Conservation (phyloP, 2,888 invertebrate species). For the Mesodorylaimus sp. region DNA sequence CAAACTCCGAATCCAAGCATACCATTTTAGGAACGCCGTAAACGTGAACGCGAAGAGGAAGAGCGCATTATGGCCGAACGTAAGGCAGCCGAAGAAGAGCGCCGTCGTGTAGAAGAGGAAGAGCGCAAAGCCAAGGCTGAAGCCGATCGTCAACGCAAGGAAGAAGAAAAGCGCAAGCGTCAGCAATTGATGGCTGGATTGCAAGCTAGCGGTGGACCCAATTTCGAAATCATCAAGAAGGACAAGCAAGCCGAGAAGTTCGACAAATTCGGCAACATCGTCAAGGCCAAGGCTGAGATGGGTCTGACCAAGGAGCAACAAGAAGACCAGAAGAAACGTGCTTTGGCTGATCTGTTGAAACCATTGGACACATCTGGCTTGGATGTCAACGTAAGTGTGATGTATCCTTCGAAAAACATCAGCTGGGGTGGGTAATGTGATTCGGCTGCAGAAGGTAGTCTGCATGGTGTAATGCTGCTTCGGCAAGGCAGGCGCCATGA, state of each 20-base stretch:
- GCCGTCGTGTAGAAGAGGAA: slow-evolving; percentile 26
- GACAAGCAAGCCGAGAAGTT: slow-evolving; percentile 2
- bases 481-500: no score
- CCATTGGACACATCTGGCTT: slow-evolving; percentile 64
- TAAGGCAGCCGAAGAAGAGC: slow-evolving; percentile 23
- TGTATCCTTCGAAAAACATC: no score
- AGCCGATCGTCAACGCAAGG: slow-evolving; percentile 29
- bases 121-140: slow-evolving; percentile 28
- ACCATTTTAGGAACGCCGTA: slow-evolving; percentile 21
- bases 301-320: slow-evolving; percentile 98
- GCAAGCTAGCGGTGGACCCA: not conserved
- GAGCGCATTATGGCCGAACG: slow-evolving; percentile 25
- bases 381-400: slow-evolving; percentile 38
- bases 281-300: slow-evolving; percentile 80
- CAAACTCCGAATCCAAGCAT: no score
- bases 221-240: not conserved
- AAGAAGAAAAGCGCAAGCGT: slow-evolving; percentile 28
- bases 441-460: no score
- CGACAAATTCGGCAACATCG: slow-evolving; percentile 44
- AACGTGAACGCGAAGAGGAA: slow-evolving; percentile 20
- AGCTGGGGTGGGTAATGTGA: no score
- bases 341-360: slow-evolving; percentile 51
- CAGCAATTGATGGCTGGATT: slow-evolving; percentile 28
- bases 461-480: no score
- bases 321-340: slow-evolving; percentile 95